These are phyloP conservation scores for Sinocyclocheilus rhinocerous DNA, from an alignment of 2,113 vertebrate genomes.

Conservation along the genomic window DNA sequence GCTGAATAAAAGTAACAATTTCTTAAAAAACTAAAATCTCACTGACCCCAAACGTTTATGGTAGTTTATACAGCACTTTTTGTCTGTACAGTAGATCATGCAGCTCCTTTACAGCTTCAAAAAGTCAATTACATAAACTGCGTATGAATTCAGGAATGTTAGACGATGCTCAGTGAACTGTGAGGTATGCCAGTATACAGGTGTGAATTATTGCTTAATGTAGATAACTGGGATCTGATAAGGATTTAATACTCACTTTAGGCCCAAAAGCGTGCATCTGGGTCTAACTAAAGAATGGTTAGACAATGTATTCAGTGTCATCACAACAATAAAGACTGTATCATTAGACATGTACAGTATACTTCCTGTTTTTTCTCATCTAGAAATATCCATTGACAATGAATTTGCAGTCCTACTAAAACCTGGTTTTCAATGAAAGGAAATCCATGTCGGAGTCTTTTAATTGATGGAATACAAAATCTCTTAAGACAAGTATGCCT, in stretches of 20 bases:
- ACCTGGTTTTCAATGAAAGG: background rate
- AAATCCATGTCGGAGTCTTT: constrained; percentile 6
- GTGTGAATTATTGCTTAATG: constrained; percentile 38
- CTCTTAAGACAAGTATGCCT: constrained; percentile 22
- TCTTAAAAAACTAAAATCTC: background rate
- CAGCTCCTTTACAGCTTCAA: background rate
- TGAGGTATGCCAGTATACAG: constrained; percentile 43
- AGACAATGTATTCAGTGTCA: background rate
- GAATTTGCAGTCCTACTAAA: background rate
- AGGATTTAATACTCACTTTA: constrained; percentile 7
- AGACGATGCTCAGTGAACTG: constrained; percentile 22
- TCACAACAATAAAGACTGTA: background rate
- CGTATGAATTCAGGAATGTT: constrained; percentile 38
- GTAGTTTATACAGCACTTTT: background rate
- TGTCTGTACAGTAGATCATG: background rate
- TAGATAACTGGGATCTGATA: constrained; percentile 14
- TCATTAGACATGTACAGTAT: too few relatives aligned
- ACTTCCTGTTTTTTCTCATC: too few relatives aligned
- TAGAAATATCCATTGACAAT: background rate
- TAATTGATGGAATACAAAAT: constrained; percentile 13
- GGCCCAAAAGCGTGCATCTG: background rate
- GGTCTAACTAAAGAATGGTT: background rate
- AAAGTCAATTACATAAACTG: constrained; percentile 11
- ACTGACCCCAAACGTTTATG: background rate
- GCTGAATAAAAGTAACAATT: background rate